A percentile compares a stretch with the other conserved stretches of the same genome.
phyloP scores from a whole-genome alignment of 2,888 invertebrate species.

The Dioctria rufipes region DNA sequence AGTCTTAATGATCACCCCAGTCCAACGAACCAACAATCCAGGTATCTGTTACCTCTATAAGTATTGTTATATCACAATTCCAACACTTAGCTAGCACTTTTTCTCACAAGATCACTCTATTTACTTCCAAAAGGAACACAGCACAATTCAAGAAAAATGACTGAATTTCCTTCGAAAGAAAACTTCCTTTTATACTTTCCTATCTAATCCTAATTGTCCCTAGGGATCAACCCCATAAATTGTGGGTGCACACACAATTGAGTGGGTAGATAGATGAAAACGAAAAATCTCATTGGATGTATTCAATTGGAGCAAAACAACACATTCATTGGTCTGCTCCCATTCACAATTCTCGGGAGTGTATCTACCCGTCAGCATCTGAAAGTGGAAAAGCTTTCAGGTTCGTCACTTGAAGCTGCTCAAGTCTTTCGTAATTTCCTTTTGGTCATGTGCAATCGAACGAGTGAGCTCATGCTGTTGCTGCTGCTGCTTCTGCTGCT shows the following conservation, averaged over 20 bases:
- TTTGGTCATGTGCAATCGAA: too few relatives aligned
- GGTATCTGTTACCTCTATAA: not conserved
- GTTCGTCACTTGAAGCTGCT: conserved; percentile 35
- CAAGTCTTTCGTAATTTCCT: conserved; percentile 53
- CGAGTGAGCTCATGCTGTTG: too few relatives aligned
- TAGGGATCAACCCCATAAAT: conserved; percentile 24
- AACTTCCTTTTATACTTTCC: conserved; percentile 55
- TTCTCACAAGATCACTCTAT: conserved; percentile 1
- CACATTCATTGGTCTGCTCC: conserved; percentile 24
- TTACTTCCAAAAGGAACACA: not conserved
- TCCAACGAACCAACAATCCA: not conserved
- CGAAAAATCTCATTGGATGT: not conserved
- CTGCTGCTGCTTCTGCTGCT: too few relatives aligned
- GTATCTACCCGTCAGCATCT: not conserved
- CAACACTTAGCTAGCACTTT: conserved; percentile 9
- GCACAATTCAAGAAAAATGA: conserved; percentile 24
- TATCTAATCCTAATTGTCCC: conserved; percentile 53
- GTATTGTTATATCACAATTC: conserved; percentile 31
- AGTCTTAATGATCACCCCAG: conserved; percentile 23
- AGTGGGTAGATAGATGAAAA: conserved; percentile 4
- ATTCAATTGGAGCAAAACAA: conserved; percentile 23
- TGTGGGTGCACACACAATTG: conserved; percentile 4
- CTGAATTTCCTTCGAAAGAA: conserved; percentile 47
- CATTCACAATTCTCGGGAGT: conserved; percentile 16
- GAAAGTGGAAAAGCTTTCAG: conserved; percentile 14